phyloP scores from a whole-genome alignment of 2,797 vertebrate species.

The Geotrypetes seraphini region DNA sequence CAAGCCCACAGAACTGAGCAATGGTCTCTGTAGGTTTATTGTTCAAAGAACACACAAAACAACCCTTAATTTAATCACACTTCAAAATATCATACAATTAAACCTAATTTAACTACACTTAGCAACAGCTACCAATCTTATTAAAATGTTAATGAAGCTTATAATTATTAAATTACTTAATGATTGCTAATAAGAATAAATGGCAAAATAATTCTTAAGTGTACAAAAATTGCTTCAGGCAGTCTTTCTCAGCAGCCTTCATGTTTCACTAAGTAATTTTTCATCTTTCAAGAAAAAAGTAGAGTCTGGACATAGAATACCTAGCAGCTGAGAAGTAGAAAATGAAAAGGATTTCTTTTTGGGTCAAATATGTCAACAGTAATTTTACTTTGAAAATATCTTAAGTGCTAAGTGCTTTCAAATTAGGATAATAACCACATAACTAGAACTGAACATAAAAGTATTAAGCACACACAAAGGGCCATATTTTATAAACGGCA shows the following conservation, averaged over 20 bases:
- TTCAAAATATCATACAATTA: slow-evolving; percentile 58
- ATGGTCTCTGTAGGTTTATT: slow-evolving; percentile 44
- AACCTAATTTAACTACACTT: slow-evolving; percentile 72
- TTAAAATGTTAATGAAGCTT: slow-evolving; percentile 76
- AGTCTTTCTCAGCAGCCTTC: slow-evolving; percentile 33
- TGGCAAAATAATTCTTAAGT: slow-evolving; percentile 67
- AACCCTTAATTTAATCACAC: slow-evolving; percentile 66
- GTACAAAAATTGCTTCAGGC: slow-evolving; percentile 51
- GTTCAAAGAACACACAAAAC: slow-evolving; percentile 56
- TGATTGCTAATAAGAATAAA: slow-evolving; percentile 62
- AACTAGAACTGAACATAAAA: too few relatives aligned
- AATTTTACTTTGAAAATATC: too few relatives aligned
- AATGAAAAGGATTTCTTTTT: too few relatives aligned
- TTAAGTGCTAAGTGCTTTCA: too few relatives aligned
- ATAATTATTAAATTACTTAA: slow-evolving; percentile 74
- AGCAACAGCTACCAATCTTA: slow-evolving; percentile 55
- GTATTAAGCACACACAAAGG: too few relatives aligned
- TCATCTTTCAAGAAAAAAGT: slow-evolving; percentile 19
- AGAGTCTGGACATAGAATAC: slow-evolving; percentile 1
- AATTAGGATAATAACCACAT: too few relatives aligned
- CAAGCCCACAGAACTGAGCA: slow-evolving; percentile 35
- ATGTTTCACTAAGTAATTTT: slow-evolving; percentile 5
- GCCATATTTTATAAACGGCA: too few relatives aligned
- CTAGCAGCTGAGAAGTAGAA: too few relatives aligned
- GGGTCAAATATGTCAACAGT: too few relatives aligned